Percentiles rank a stretch among this genome's conserved stretches.
Conservation (phyloP, 1,140 invertebrate species). For the Aphidius ervi region DNA sequence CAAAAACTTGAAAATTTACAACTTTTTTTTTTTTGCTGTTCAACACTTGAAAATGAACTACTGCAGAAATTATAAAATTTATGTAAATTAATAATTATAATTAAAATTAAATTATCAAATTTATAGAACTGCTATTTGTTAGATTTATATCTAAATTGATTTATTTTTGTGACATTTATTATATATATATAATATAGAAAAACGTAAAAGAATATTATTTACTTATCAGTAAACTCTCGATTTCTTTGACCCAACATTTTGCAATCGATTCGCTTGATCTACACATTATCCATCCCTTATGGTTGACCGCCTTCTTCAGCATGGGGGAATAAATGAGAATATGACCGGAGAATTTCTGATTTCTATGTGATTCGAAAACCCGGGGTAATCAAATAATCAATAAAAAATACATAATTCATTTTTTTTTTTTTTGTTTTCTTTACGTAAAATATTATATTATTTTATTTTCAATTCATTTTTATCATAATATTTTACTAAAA, state of each 20-base stretch:
- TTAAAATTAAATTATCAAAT: background rate
- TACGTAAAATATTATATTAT: too few relatives aligned
- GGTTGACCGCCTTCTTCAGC: slow-evolving; percentile 3
- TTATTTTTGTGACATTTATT: too few relatives aligned
- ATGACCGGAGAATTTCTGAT: background rate
- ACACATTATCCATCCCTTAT: slow-evolving; percentile 11
- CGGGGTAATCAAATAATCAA: too few relatives aligned
- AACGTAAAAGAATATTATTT: background rate
- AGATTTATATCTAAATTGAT: background rate
- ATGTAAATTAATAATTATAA: background rate
- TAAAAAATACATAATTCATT: too few relatives aligned
- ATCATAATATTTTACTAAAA: too few relatives aligned
- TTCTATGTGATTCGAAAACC: background rate
- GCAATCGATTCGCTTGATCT: slow-evolving; percentile 19
- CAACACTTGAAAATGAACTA: background rate
- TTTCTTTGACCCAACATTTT: slow-evolving; percentile 15
- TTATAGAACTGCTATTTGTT: background rate
- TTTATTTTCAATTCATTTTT: too few relatives aligned
- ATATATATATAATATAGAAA: background rate
- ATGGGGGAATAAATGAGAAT: slow-evolving; percentile 13
- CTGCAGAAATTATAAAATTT: background rate
- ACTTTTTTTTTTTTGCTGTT: background rate
- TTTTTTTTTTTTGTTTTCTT: too few relatives aligned
- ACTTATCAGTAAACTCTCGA: background rate
- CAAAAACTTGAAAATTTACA: slow-evolving; percentile 14